Evolutionary conservation across 2,797 vertebrate species (phyloP), one percentile per base, ranked within the genome.

Genomic region (Calcarius lapponicus): DNA sequence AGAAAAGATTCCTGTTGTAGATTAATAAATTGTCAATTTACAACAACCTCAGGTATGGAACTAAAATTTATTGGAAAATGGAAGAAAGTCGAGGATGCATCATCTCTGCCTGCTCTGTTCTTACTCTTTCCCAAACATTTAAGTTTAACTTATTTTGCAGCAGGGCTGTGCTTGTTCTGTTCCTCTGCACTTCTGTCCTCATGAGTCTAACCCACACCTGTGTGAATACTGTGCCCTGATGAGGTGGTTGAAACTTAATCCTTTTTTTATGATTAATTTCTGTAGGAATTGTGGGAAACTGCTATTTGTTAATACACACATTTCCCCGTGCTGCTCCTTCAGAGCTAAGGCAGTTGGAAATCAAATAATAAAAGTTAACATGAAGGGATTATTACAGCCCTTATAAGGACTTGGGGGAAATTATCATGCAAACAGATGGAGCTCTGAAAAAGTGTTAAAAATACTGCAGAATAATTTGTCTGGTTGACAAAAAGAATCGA

Each of bases 351-450:
- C 80, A 88, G 28, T 22, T 79, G 57, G 65, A 86, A 94, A 95
- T 79, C 64, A 92, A 91, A 91, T 90, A 86, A 92, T 76, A 64
- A 86, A 95, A 78, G 45, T 94, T 92, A 86, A 73, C 65, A 50
- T 11, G 54, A 94, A 79, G 38, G 24, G 69, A 87, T 96, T 83
- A 95, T 74, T 88, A 18, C 43, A 88, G 28, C 20, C 76, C 85
- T 93, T 92, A 71, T 91, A 86, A 94, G 57, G 92, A 90, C 56
- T 92, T 95, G 10, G 48, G 85, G 76, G 45, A 92, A 96, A 96
- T 93, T 64, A 94, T 62, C 86, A 84, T 86, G 64, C 82, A 94
- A 93, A 62, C 62, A 84, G 78, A 92, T 66, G 81, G 58, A 34
- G 29, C 31, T 56, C 72, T 60, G 53, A 64, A 79, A 93, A 90